Conservation (phyloP, 2,113 vertebrate genomes). For the Meleagris gallopavo region DNA sequence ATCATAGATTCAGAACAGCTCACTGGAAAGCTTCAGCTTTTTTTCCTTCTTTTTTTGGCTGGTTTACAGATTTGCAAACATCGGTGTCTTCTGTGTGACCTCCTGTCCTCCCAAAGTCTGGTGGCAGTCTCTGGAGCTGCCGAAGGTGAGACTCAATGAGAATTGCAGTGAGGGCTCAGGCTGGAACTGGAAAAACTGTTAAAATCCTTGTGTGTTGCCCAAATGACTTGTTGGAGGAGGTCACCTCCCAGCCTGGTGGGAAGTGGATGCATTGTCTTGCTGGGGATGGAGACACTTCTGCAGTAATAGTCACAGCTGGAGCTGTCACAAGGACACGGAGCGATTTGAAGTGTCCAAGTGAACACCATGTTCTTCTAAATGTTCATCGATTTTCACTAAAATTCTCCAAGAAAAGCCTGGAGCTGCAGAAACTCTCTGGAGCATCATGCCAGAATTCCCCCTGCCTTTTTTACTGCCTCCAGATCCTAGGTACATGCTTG, state of each 20-base stretch:
- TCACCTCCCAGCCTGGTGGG: not conserved
- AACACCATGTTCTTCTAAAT: not conserved
- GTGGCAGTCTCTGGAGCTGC: not conserved
- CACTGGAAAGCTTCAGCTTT: not conserved
- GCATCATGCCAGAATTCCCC: not conserved
- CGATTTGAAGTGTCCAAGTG: rapidly evolving
- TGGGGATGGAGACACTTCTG: not conserved
- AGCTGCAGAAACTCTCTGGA: not conserved
- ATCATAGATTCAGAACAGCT: not conserved
- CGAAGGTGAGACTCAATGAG: not conserved
- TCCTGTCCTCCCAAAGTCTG: not conserved
- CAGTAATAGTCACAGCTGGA: rapidly evolving
- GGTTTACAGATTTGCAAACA: not conserved
- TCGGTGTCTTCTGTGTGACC: not conserved
- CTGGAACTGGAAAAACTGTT: not conserved
- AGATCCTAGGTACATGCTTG: not conserved
- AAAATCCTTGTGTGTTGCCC: not conserved
- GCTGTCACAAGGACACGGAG: not conserved
- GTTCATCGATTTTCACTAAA: not conserved
- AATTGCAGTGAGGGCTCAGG: not conserved
- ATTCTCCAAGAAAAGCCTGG: not conserved
- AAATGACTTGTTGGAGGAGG: not conserved
- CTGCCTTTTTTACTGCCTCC: not conserved
- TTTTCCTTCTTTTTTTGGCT: not conserved
- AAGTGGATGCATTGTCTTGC: not conserved